These are phyloP conservation scores for Mesocentrotus franciscanus DNA, from an alignment of 53 echinoderm and acorn worm species.

Conservation along the genomic window DNA sequence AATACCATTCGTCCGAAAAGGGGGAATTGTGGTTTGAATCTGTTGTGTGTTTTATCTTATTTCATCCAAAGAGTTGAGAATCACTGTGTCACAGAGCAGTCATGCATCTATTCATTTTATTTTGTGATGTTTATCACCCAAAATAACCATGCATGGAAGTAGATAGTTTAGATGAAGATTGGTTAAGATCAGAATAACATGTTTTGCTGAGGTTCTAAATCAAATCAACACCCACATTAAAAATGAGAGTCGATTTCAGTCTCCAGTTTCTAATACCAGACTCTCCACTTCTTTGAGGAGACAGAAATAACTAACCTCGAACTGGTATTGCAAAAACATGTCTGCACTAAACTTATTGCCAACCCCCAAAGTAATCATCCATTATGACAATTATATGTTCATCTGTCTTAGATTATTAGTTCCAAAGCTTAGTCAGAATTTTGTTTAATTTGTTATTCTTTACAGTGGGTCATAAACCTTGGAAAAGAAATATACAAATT, in stretches of 20 bases:
- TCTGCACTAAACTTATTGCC: background rate
- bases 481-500: background rate
- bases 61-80: background rate
- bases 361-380: background rate
- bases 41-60: background rate
- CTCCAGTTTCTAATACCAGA: background rate
- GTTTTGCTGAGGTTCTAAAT: background rate
- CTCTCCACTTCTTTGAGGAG: background rate
- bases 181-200: background rate
- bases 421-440: background rate
- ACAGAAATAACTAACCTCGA: background rate
- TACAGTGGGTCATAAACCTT: background rate
- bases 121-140: background rate
- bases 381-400: background rate
- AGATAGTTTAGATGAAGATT: background rate
- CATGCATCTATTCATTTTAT: background rate
- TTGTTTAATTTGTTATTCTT: background rate
- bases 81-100: background rate
- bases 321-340: background rate
- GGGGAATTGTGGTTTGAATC: too few relatives aligned
- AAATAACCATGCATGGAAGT: background rate
- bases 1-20: too few relatives aligned
- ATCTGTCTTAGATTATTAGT: background rate
- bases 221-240: constrained; percentile 15
- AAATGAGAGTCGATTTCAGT: background rate